Evolutionary conservation across 2,113 vertebrate species (phyloP), one percentile per base, ranked within the genome.

Genomic region (Leptosomus discolor): DNA sequence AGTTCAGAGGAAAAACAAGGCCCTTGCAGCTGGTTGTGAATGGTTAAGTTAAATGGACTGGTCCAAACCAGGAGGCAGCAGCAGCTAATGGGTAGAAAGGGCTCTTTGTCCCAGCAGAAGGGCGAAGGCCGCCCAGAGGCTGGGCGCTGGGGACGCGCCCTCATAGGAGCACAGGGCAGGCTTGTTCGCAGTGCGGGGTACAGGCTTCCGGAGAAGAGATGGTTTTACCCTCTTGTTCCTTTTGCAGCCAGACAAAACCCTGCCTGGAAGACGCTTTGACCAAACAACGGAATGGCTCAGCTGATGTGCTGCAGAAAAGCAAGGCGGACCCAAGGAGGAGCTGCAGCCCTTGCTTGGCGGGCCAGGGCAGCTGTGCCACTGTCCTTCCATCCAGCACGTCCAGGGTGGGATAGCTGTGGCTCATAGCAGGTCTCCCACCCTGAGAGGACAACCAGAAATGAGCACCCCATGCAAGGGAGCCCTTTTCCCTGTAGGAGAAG

Each of bases 81-180:
- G 81, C 58, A 60, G 51, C 75, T 90, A 80, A 69, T 53, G 41
- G 71, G 36, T 45, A 69, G 95, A 96, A 96, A 94, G 71, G 78
- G 79, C 41, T 91, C 94, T 94, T 94, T 94, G 92, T 96, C 48
- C 63, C 67, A 57, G 82, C 67, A 85, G 85, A 86, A 94, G 78
- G 73, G 37, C 1, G 0, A 84, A 87, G 79, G 87, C 30, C 1
- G 1, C 63, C 37, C 56, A 45, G 64, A 53, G 64, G 34, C 84
- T 78, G 71, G 78, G 90, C 22, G 6, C 29, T 36, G 53, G 20
- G 67, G 45, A 61, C 15, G 3, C 61, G 29, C 82, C 91, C 94
- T 90, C 85, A 73, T 46, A 14, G 2, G 23, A 64, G 22, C 3
- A 3, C 57, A 45, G n/a, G 53, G 63, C 75, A 79, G 53, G 30